A percentile compares a stretch with the other conserved stretches of the same genome.
Evolutionary conservation across 2,888 invertebrate genomes (phyloP).

Genomic region (Trypoxylon attenuatum): DNA sequence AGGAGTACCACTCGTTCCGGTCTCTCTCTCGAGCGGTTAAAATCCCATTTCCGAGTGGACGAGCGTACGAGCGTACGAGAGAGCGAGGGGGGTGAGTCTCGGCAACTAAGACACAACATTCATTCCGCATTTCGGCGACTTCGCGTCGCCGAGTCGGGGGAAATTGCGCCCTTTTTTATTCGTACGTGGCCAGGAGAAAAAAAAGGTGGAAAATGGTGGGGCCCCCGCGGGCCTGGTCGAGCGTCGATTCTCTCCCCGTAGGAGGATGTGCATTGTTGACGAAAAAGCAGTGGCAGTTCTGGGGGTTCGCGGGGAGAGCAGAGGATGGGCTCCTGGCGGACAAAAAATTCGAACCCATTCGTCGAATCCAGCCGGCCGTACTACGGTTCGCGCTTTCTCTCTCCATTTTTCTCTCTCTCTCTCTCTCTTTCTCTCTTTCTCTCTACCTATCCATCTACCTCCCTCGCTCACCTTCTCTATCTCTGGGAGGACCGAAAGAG

Average conservation of each 20-base stretch:
- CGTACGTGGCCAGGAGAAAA: slow-evolving; percentile 37
- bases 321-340: neutral
- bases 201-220: neutral
- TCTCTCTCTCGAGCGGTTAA: too few species aligned
- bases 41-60: too few species aligned
- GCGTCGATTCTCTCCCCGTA: slow-evolving; percentile 7
- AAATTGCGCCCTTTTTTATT: slow-evolving; percentile 55
- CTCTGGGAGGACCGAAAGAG: neutral
- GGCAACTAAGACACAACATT: too few species aligned
- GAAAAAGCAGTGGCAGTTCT: slow-evolving; percentile 35
- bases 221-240: neutral
- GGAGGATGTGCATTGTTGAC: slow-evolving; percentile 54
- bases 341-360: slow-evolving; percentile 44
- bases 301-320: neutral
- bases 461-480: neutral
- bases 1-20: too few species aligned
- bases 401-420: slow-evolving; percentile 2
- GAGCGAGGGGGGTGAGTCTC: too few species aligned
- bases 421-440: neutral
- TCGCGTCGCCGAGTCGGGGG: too few species aligned
- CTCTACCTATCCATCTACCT: neutral
- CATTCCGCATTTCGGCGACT: too few species aligned
- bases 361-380: too few species aligned
- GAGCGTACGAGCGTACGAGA: too few species aligned
- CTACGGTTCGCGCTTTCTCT: neutral